Evolutionary conservation across 2,797 vertebrate species (phyloP), one percentile per base, ranked within the genome.

Genomic region (Gymnopithys bicolor): DNA sequence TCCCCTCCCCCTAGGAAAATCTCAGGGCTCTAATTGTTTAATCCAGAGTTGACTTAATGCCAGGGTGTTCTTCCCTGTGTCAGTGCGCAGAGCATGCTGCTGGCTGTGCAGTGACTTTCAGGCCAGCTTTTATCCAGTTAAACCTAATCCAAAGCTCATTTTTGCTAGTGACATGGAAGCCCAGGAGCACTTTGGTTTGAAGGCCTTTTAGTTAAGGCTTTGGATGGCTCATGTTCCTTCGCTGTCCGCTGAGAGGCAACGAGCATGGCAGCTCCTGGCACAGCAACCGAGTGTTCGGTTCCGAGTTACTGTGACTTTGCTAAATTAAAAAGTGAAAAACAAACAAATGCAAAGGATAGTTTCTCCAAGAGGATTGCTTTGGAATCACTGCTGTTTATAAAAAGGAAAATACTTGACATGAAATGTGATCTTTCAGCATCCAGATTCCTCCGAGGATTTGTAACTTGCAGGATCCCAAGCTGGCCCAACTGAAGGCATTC

Each of bases 21-120:
- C 94, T 91, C 89, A 91, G 84, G 93, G 88, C 92, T 95, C 94
- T 96, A 94, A 96, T 94, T 94, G 83, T 96, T 96, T 94, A 94
- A 96, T 96, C 78, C 82, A 76, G 75, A 94, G 87, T 90, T 97
- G 95, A 95, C 68, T 90, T 93, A 93, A 80, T 92, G 94, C 96
- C 95, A 89, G 91, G 59, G 71, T 81, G 93, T 91, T 95, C 58
- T 69, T 81, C 56, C 24, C 81, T 66, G 33, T 59, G 73, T 76
- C 89, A 96, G 91, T 73, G 89, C 76, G 70, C 85, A 80, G 89
- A 93, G 91, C 95, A 90, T 0, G 2, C 74, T 93, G 80, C 85
- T 94, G 67, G 85, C 94, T 93, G 45, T 76, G 94, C 83, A 52
- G 59, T 86, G 85, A 76, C 89, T 96, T 94, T 94, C 80, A 80